Evolutionary conservation across 2,888 invertebrate genomes (phyloP).

Genomic region (Druceiella hillmani): DNA sequence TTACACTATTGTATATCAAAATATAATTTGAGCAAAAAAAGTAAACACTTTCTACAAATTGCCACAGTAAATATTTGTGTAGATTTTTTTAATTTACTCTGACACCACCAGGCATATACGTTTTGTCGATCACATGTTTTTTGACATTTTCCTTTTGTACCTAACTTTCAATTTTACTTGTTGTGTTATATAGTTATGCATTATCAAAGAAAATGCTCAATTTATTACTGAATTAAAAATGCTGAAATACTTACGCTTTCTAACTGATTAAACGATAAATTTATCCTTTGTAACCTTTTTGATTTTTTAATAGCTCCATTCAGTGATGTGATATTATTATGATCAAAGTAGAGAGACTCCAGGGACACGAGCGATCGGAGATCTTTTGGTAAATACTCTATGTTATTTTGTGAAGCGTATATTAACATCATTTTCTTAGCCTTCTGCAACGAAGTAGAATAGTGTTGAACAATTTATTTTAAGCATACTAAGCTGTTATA

Average conservation of each 20-base stretch:
- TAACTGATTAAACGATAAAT: conserved; percentile 68
- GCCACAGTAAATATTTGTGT: too few relatives aligned
- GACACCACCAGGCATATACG: too few relatives aligned
- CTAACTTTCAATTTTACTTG: too few relatives aligned
- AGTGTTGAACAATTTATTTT: neutral
- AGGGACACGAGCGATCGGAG: conserved; percentile 63
- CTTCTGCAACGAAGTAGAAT: conserved; percentile 32
- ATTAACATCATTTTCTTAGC: conserved; percentile 62
- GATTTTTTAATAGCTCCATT: conserved; percentile 69
- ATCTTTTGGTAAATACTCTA: conserved; percentile 66
- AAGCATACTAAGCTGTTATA: neutral
- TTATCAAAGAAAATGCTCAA: conserved; percentile 1
- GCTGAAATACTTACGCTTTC: conserved; percentile 54
- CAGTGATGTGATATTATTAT: conserved; percentile 64
- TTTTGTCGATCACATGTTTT: too few relatives aligned
- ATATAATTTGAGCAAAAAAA: too few relatives aligned
- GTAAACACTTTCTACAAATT: too few relatives aligned
- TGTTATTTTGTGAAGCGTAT: conserved; percentile 67
- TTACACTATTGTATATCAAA: too few relatives aligned
- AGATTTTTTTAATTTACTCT: too few relatives aligned
- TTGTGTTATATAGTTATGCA: neutral
- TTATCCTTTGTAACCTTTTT: conserved; percentile 58
- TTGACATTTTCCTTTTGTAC: too few relatives aligned
- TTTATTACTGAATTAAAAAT: conserved; percentile 5
- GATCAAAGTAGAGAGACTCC: conserved; percentile 65